phyloP scores from a whole-genome alignment of 92 coral and sea anemone genomes.

The Epizoanthus ramosus region DNA sequence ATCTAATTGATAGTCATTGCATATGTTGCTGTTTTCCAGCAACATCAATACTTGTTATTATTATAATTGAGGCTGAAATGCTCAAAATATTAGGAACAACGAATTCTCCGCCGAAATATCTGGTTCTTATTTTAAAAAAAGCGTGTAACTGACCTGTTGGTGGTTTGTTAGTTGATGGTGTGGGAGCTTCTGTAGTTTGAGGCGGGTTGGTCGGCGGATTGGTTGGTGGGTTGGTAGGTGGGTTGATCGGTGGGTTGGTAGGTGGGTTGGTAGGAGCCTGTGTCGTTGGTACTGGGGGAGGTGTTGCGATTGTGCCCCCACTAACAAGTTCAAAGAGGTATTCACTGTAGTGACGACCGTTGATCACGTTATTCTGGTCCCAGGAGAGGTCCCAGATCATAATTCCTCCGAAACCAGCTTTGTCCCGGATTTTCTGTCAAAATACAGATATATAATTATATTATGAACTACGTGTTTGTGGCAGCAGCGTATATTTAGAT shows the following conservation, averaged over 20 bases:
- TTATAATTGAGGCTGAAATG: too few species aligned
- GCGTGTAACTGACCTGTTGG: constrained; percentile 14
- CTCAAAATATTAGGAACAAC: too few species aligned
- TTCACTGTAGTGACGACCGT: constrained; percentile 72
- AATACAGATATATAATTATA: background rate
- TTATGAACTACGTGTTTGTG: background rate
- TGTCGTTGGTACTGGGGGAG: constrained; percentile 37
- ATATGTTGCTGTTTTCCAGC: too few species aligned
- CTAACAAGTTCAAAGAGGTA: constrained; percentile 73
- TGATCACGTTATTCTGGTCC: constrained; percentile 81
- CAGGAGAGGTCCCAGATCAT: constrained; percentile 93
- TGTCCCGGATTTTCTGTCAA: constrained; percentile 74
- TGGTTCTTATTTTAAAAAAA: too few species aligned
- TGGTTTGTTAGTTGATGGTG: constrained; percentile 2
- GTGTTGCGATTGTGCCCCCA: constrained; percentile 30
- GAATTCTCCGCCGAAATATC: too few species aligned
- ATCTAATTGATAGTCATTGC: too few species aligned
- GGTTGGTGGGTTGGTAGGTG: constrained; percentile 40
- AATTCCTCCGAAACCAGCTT: constrained; percentile 77
- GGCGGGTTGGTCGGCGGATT: constrained; percentile 45
- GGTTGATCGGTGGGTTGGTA: constrained; percentile 33
- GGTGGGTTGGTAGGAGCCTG: constrained; percentile 41
- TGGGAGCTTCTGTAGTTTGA: constrained; percentile 17
- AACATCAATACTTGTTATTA: too few species aligned
- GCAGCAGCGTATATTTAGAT: background rate